Evolutionary conservation across 2,888 invertebrate genomes (phyloP).

Genomic region (Drosophila rubida): DNA sequence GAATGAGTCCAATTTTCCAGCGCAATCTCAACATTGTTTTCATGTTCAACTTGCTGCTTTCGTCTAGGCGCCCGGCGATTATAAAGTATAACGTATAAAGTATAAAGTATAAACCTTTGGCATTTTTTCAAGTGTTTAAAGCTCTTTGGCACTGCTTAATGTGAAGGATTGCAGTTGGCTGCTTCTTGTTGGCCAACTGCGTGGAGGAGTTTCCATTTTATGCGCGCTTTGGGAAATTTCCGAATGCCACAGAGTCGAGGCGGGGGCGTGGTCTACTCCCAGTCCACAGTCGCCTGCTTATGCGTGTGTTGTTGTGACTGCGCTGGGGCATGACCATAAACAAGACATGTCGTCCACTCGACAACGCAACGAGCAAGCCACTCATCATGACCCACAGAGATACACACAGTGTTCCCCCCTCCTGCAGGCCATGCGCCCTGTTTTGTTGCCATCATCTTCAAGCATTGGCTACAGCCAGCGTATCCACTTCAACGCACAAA

Average conservation of each 20-base stretch:
- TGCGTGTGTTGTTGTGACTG: slow-evolving; percentile 33
- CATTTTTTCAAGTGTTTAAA: slow-evolving; percentile 28
- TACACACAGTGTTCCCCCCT: background rate
- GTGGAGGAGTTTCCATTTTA: slow-evolving; percentile 64
- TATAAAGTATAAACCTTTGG: slow-evolving; percentile 11
- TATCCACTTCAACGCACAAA: slow-evolving; percentile 26
- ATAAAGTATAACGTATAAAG: slow-evolving; percentile 28
- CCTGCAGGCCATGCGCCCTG: background rate
- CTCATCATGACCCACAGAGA: slow-evolving; percentile 36
- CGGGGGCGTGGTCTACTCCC: slow-evolving; percentile 18
- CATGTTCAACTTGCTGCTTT: background rate
- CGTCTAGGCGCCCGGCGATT: background rate
- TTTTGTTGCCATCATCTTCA: slow-evolving; percentile 24
- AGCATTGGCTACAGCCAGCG: slow-evolving; percentile 7
- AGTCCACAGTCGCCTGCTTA: slow-evolving; percentile 21
- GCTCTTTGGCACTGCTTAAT: slow-evolving; percentile 29
- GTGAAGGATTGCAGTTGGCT: slow-evolving; percentile 41
- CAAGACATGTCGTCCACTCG: slow-evolving; percentile 72
- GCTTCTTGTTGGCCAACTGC: slow-evolving; percentile 24
- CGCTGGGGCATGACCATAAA: slow-evolving; percentile 62
- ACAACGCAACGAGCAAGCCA: slow-evolving; percentile 40
- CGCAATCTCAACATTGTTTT: background rate
- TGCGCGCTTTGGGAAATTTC: slow-evolving; percentile 77
- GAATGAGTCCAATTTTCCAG: background rate
- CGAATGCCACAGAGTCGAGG: slow-evolving; percentile 63